Conservation (phyloP, 2,888 invertebrate species). For the Hartigia nigra region DNA sequence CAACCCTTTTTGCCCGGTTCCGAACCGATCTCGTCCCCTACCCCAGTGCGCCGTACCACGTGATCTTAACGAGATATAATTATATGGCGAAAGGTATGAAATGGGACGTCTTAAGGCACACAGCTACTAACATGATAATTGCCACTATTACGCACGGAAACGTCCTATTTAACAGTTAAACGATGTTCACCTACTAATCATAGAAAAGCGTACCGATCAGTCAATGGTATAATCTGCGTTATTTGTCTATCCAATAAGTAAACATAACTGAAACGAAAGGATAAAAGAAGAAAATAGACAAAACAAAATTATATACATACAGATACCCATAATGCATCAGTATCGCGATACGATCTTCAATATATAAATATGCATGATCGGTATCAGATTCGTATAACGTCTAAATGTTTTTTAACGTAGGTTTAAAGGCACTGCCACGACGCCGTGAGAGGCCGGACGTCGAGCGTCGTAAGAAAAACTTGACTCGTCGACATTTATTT, state of each 20-base stretch:
- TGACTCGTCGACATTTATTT: conserved; percentile 6
- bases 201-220: conserved; percentile 23
- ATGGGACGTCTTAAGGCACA: conserved; percentile 52
- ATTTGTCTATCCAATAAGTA: not conserved
- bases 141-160: conserved; percentile 60
- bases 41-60: conserved; percentile 34
- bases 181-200: conserved; percentile 58
- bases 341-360: not conserved
- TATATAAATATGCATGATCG: not conserved
- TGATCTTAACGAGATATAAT: conserved; percentile 60
- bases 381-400: not conserved
- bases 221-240: not conserved
- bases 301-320: not conserved
- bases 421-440: not conserved
- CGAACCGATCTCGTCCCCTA: not conserved
- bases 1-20: not conserved
- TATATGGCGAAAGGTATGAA: conserved; percentile 55
- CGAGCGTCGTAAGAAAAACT: not conserved
- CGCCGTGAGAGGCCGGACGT: not conserved
- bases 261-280: not conserved
- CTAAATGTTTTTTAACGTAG: not conserved
- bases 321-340: not conserved
- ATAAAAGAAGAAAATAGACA: not conserved
- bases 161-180: conserved; percentile 63
- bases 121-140: conserved; percentile 63